Conservation (phyloP, 2,888 invertebrate genomes). For the Temnothorax ravouxi region DNA sequence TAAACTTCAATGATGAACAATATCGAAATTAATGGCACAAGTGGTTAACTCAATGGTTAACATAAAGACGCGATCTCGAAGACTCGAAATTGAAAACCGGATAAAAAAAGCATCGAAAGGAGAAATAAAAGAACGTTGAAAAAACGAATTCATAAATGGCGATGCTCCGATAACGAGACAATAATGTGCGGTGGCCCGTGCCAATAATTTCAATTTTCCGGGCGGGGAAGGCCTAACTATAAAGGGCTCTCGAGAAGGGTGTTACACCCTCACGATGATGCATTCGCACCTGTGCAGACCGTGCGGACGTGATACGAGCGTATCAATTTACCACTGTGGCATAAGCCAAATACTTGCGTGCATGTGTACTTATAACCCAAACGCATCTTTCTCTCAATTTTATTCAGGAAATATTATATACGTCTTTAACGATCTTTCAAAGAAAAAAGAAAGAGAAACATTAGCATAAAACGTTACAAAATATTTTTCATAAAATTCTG, state of each 20-base stretch:
- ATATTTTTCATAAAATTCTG: not conserved
- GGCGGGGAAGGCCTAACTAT: conserved; percentile 47
- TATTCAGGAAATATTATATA: not conserved
- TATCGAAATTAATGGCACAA: conserved; percentile 36
- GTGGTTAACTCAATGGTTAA: not conserved
- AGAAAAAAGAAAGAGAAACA: not conserved
- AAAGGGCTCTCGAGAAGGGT: conserved; percentile 38
- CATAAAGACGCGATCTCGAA: conserved; percentile 37
- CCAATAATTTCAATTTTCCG: conserved; percentile 80
- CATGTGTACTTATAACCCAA: not conserved
- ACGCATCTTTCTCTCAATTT: not conserved
- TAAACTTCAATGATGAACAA: not conserved
- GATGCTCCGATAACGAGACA: conserved; percentile 79
- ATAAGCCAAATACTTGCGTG: not conserved
- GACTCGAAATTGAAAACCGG: conserved; percentile 23
- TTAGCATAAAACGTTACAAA: not conserved
- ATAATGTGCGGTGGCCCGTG: conserved; percentile 76
- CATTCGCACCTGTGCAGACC: conserved; percentile 30
- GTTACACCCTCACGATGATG: conserved; percentile 22
- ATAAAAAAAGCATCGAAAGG: conserved; percentile 23
- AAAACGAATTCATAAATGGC: conserved; percentile 60
- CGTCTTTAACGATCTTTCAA: not conserved
- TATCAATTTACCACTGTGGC: conserved; percentile 15
- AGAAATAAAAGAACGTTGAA: conserved; percentile 47
- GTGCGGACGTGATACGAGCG: not conserved